Percentiles rank a stretch among this genome's conserved stretches.
Conservation (phyloP, 37 sponge, comb jelly and placozoan species). For the Oopsacas minuta region DNA sequence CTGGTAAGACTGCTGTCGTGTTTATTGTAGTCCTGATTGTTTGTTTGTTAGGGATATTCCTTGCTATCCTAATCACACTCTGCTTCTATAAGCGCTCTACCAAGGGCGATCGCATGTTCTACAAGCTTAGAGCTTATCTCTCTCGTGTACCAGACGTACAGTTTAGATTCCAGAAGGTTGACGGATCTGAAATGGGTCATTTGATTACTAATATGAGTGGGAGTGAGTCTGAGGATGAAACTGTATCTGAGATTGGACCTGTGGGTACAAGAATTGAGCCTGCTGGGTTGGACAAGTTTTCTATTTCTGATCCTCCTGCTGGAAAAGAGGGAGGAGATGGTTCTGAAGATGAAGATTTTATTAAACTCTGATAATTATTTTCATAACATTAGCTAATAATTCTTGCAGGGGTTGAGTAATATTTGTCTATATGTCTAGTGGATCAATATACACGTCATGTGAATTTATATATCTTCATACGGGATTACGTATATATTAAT, state of each 20-base stretch:
- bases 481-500: no score
- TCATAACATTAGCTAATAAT: not conserved
- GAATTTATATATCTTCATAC: no score
- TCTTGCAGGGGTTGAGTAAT: not conserved
- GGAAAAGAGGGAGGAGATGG: not conserved
- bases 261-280: not conserved
- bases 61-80: not conserved
- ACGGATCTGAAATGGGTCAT: not conserved
- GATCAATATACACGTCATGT: no score
- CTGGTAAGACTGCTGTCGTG: not conserved
- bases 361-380: not conserved
- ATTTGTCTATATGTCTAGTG: no score
- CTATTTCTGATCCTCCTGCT: not conserved
- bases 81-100: constrained; percentile 10
- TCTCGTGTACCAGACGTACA: not conserved
- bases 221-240: not conserved
- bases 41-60: not conserved
- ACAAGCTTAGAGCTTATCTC: not conserved
- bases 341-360: constrained; percentile 13
- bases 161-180: not conserved
- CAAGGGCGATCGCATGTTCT: constrained; percentile 13
- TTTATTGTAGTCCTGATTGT: not conserved
- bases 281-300: not conserved
- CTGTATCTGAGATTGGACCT: no score
- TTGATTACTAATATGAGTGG: constrained; percentile 8